Evolutionary conservation across 2,797 vertebrate genomes (phyloP).

Genomic region (Ciconia nigra): DNA sequence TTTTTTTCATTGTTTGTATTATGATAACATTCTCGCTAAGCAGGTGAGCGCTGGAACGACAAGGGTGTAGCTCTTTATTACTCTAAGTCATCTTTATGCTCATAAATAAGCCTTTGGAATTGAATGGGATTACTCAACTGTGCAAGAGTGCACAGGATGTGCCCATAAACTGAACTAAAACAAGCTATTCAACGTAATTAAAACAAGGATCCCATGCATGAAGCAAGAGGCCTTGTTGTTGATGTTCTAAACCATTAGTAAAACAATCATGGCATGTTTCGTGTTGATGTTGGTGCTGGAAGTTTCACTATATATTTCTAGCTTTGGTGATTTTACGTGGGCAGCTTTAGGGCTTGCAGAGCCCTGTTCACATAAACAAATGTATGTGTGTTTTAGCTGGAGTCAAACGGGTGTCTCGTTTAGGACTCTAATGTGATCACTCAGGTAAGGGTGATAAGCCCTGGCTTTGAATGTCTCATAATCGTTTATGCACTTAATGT

Average conservation of each 20-base stretch:
- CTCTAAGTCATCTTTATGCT: background rate
- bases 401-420: rapidly evolving
- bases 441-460: background rate
- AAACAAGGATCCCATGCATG: background rate
- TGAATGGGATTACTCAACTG: slow-evolving; percentile 11
- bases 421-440: background rate
- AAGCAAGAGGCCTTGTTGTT: background rate
- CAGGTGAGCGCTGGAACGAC: slow-evolving; percentile 26
- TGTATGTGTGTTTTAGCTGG: background rate
- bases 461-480: background rate
- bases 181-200: background rate
- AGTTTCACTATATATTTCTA: background rate
- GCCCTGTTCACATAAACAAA: background rate
- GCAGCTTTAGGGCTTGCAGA: background rate
- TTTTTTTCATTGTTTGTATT: slow-evolving; percentile 19
- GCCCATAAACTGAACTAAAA: background rate
- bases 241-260: background rate
- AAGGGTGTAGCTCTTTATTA: slow-evolving; percentile 41
- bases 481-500: background rate
- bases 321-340: background rate
- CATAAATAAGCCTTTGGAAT: slow-evolving; percentile 6
- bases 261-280: rapidly evolving
- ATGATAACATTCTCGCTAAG: background rate
- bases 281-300: background rate
- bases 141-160: slow-evolving; percentile 11